Evolutionary conservation across 2,888 invertebrate genomes (phyloP), one percentile per base, ranked within the genome.

Genomic region (Drosophila austrosaltans): DNA sequence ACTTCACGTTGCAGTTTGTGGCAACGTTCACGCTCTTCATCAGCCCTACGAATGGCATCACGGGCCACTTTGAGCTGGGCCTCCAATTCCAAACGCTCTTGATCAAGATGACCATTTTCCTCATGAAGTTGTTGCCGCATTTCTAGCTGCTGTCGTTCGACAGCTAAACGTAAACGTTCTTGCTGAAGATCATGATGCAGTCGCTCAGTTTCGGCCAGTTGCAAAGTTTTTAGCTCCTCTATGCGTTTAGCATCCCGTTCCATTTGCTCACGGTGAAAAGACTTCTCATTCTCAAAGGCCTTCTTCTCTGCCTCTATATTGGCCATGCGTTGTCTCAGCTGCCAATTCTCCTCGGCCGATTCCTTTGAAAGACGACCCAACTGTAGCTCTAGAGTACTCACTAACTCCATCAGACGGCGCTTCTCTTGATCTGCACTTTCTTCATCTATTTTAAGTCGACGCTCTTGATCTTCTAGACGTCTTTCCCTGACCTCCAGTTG

Each of bases 321-420:
- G n/a, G 91, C 78, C 79, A 92, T 78, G 65, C 91, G 91, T 76
- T 92, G 92, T 0, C 92, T 85, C 12, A 92, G 63, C 39, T 90
- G 85, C 92, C 92, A 93, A 63, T 91, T 92, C 42, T 93, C 92
- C 54, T 93, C 92, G 0, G 91, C 89, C 0, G 92, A 81, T 8
- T 91, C 91, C 64, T 91, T 91, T 0, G 91, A 89, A 0, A 92
- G 72, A 7, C 89, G 89, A 3, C 66, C 74, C 44, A 92, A 69
- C 69, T 93, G 93, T 16, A 85, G 63, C 68, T 93, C 92, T 32
- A 93, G 70, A 4, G 89, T 91, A 64, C 91, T 87, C 0, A 93
- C 92, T 40, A 93, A 69, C n/a, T 91, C 89, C 87, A 93, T 90
- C 0, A 92, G 83, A 0, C 92, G 89, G 3, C 81, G 78, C 67